Evolutionary conservation across 2,113 vertebrate genomes (phyloP).

Genomic region (Aix galericulata): DNA sequence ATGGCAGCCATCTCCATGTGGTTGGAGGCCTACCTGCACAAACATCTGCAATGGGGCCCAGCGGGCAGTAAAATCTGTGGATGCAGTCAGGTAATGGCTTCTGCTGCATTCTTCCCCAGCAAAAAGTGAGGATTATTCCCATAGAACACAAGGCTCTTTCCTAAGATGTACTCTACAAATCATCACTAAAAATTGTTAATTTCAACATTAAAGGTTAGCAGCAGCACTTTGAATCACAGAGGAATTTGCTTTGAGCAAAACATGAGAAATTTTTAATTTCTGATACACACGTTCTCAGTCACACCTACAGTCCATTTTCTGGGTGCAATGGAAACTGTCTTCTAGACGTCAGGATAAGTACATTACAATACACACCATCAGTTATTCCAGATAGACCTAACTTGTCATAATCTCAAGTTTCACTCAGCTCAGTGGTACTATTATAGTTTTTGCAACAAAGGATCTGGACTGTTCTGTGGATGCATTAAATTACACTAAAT

Average conservation of each 20-base stretch:
- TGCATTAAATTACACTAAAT: not conserved
- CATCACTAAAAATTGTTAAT: not conserved
- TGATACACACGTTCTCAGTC: not conserved
- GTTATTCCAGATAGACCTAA: not conserved
- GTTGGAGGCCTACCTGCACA: not conserved
- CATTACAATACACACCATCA: not conserved
- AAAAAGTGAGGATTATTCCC: not conserved
- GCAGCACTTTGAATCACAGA: not conserved
- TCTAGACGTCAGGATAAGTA: not conserved
- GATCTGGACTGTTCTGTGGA: not conserved
- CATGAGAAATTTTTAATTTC: not conserved
- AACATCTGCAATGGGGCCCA: not conserved
- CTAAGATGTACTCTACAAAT: not conserved
- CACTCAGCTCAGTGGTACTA: not conserved
- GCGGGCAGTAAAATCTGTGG: not conserved
- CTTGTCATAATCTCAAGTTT: not conserved
- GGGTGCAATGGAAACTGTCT: not conserved
- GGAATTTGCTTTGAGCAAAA: not conserved
- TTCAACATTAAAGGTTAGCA: not conserved
- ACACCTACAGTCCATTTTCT: not conserved
- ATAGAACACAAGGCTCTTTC: not conserved
- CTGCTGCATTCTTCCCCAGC: not conserved
- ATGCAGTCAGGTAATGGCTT: not conserved
- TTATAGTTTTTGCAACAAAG: not conserved
- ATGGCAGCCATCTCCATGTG: slow-evolving; percentile 10